Evolutionary conservation across 1,140 invertebrate species (phyloP).

Genomic region (Diabrotica virgifera): DNA sequence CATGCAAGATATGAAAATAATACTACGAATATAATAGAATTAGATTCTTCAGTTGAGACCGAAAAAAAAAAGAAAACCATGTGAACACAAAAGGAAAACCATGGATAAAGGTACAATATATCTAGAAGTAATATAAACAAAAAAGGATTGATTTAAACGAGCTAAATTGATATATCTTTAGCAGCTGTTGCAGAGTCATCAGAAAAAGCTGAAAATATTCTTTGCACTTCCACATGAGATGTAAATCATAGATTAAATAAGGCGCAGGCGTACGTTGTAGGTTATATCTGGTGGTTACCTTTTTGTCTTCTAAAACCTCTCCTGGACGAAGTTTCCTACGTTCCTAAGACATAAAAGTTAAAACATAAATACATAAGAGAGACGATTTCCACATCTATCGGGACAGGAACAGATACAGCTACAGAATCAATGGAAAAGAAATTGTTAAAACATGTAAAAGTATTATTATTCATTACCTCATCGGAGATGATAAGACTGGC

Average conservation of each 20-base stretch:
- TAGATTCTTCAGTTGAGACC: too few relatives aligned
- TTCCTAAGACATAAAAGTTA: constrained; percentile 45
- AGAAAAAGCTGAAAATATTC: constrained; percentile 14
- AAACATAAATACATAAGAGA: constrained; percentile 23
- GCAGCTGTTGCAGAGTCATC: constrained; percentile 20
- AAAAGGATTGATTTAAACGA: too few relatives aligned
- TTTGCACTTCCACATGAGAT: constrained; percentile 5
- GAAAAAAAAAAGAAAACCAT: too few relatives aligned
- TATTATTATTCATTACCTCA: constrained; percentile 66
- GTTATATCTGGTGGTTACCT: constrained; percentile 67
- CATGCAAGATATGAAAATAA: too few relatives aligned
- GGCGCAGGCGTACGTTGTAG: constrained; percentile 33
- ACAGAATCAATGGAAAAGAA: constrained; percentile 21
- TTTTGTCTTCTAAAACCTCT: constrained; percentile 87
- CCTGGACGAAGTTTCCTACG: constrained; percentile 83
- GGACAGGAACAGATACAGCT: constrained; percentile 15
- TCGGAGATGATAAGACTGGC: constrained; percentile 89
- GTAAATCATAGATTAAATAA: constrained; percentile 15
- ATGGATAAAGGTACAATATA: too few relatives aligned
- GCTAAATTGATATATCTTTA: neutral
- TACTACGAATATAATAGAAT: too few relatives aligned
- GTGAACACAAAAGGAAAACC: too few relatives aligned
- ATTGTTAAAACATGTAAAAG: neutral
- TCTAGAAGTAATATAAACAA: too few relatives aligned
- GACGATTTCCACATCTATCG: constrained; percentile 19